Percentiles rank a stretch among this genome's conserved stretches.
These are phyloP conservation scores for Mico argentatus DNA, from an alignment of 2,797 vertebrate species.

Conservation along the genomic window DNA sequence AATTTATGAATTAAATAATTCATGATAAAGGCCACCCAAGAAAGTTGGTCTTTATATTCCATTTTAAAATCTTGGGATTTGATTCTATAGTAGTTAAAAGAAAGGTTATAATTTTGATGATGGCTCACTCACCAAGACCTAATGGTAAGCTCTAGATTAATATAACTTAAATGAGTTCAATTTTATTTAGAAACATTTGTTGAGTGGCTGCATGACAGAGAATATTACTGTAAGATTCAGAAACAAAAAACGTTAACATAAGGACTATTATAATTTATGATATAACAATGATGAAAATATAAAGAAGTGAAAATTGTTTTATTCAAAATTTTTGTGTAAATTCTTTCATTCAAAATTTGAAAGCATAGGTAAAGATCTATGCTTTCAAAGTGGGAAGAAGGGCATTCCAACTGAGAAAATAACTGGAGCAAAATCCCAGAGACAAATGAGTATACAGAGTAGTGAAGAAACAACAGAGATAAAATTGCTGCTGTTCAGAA, in stretches of 20 bases:
- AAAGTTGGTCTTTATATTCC: background rate
- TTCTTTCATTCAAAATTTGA: background rate
- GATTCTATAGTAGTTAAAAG: background rate
- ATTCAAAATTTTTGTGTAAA: background rate
- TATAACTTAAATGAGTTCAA: background rate
- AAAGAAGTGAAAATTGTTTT: background rate
- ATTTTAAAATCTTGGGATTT: constrained; percentile 15
- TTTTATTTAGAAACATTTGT: background rate
- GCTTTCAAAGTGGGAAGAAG: background rate
- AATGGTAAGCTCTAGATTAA: background rate
- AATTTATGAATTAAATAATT: constrained; percentile 6
- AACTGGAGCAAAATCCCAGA: background rate
- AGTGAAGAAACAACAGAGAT: background rate
- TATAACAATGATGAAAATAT: background rate
- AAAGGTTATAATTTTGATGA: background rate
- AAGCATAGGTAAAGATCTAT: too few species aligned
- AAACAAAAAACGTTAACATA: background rate
- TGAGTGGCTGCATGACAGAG: background rate
- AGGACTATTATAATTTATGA: background rate
- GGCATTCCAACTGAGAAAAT: background rate
- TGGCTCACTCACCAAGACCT: background rate
- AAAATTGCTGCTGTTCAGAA: constrained; percentile 17
- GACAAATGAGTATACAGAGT: background rate
- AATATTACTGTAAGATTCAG: background rate
- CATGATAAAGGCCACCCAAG: background rate